phyloP scores from a whole-genome alignment of 2,888 invertebrate species.

The Coronaproctus castanopsis region DNA sequence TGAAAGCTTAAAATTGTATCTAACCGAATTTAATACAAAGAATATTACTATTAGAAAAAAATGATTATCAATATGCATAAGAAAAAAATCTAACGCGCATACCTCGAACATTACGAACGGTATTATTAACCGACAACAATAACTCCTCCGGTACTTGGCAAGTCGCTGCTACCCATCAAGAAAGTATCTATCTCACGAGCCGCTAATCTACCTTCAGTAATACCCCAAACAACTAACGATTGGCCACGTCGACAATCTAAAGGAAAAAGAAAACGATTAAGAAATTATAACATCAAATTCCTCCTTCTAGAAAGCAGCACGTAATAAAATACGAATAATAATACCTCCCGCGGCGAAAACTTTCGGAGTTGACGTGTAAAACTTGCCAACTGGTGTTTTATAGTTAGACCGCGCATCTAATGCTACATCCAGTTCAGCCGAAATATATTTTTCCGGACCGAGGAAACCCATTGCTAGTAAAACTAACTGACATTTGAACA shows the following conservation, averaged over 20 bases:
- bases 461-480: conserved; percentile 97
- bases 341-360: conserved; percentile 92
- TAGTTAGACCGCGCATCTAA: conserved; percentile 85
- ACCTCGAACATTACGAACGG: too few species aligned
- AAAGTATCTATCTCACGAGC: conserved; percentile 79
- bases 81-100: too few species aligned
- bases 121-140: conserved; percentile 27
- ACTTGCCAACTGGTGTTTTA: conserved; percentile 54
- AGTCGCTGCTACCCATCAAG: conserved; percentile 54
- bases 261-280: conserved; percentile 18
- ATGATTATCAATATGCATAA: too few species aligned
- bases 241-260: conserved; percentile 96
- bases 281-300: conserved; percentile 3
- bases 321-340: conserved; percentile 15
- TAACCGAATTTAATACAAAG: too few species aligned
- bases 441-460: conserved; percentile 78
- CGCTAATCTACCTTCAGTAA: conserved; percentile 92
- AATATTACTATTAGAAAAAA: too few species aligned
- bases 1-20: too few species aligned
- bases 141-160: conserved; percentile 87
- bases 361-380: conserved; percentile 55
- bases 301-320: conserved; percentile 2
- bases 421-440: conserved; percentile 54
- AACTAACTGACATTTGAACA: conserved; percentile 73
- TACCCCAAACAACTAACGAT: conserved; percentile 96